Base-by-base conservation (phyloP, 2,797 vertebrate species). In the Carduelis carduelis region DNA sequence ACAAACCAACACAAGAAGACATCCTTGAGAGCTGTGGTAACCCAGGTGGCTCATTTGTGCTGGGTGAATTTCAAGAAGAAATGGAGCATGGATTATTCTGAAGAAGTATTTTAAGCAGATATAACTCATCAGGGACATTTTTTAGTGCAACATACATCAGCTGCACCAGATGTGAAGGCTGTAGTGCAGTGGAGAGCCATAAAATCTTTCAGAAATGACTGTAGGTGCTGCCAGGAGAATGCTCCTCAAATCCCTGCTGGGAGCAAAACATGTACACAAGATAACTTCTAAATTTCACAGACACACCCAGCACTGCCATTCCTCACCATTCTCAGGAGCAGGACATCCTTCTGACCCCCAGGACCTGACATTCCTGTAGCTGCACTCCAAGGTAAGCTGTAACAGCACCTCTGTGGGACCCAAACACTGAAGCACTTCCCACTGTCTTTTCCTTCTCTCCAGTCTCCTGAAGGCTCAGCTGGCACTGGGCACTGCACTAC, bases 381-480 rank as follows among this genome's bases (percentile, higher is more conserved):
- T 53, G 28, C 78, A 81, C 91, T 90, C 86, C 47, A 70, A 80
- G 91, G 47, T 32, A 93, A 59, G 6, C 63, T 20, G 49, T 57
- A 93, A n/a, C 72, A 86, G 89, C 97, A 83, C 97, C 97, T 64
- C 97, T 98, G 77, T 96, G 96, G 82, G 96, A 98, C 37, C 98
- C 98, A 95, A 98, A 93, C 96, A 94, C 81, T 94, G 98, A 69
- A 98, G 97, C 98, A 98, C 98, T 94, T 90, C 94, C 95, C 71
- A 93, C 89, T 68, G 66, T 34, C 56, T 84, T 78, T 92, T 75
- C 70, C 76, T 72, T n/a, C 61, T 88, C 72, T 89, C 30, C 66
- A 66, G 56, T 28, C 94, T 72, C 63, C 69, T 74, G 20, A 39
- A 53, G 74, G 61, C 89, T 88, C 92, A 74, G 49, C 65, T 94